Base-by-base conservation (phyloP, 2,888 invertebrate genomes). In the Labia minor region DNA sequence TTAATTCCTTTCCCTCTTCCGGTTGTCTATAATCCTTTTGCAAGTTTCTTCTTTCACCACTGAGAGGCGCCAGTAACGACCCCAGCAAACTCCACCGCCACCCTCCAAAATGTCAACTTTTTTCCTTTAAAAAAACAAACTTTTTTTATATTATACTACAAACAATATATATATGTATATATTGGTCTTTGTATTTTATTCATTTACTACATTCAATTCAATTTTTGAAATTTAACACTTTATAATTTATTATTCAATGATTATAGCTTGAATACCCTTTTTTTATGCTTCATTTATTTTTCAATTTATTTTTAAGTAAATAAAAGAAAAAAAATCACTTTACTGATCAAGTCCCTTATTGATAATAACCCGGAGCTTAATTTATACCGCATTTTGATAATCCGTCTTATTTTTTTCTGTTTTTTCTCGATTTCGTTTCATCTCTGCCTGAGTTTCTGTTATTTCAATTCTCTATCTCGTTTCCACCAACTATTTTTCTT, bases 401-500 rank as follows among this genome's bases (percentile, higher is more conserved):
- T 49, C 49, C 14, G 49, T 49, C 49, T 49, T 49, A 49, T 49
- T 49, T 49, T 49, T 26, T 26, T 6, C 8, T 26, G 3, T 26
- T 26, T 49, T 49, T 16, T 49, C 49, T 49, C 49, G 49, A 49
- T 49, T 49, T 4, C 49, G 49, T 49, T 49, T 49, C 49, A 49
- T 49, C 49, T 49, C 49, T 4, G n/a, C 49, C 49, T 16, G 49
- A 49, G 49, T 49, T 49, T 49, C 49, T 49, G 49, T 49, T 49
- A 49, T 49, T 49, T 49, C 49, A 49, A 49, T 16, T 49, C 49
- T 49, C 49, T 49, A 49, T 49, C 49, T 49, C 49, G 49, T 16
- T 49, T 16, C 49, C 49, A 49, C 49, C 49, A 49, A 49, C 49
- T 49, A 49, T 49, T 49, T 49, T 49, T 49, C 49, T 49, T 49